Evolutionary conservation across 2,888 invertebrate species (phyloP).

Genomic region (Melikaiella ostensackeni): DNA sequence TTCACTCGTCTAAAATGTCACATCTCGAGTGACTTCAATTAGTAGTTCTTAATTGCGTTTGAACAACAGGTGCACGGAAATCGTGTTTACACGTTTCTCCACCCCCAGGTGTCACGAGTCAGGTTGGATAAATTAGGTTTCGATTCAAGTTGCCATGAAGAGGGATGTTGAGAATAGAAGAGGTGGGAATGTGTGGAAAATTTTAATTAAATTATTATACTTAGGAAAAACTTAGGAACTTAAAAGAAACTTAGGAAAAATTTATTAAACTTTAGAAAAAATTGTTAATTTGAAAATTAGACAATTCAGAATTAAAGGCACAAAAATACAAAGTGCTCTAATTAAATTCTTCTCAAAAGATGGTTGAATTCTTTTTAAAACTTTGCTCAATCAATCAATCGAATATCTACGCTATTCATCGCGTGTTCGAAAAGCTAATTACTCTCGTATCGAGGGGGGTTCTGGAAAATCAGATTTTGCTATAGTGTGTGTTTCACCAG

Average conservation of each 20-base stretch:
- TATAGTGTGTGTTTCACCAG: not conserved
- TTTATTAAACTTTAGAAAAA: too few relatives aligned
- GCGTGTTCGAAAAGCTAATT: not conserved
- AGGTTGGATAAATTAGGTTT: not conserved
- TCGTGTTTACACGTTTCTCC: not conserved
- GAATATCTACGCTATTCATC: not conserved
- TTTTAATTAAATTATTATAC: too few relatives aligned
- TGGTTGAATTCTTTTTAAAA: not conserved
- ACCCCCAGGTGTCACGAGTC: not conserved
- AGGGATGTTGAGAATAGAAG: slow-evolving; percentile 11
- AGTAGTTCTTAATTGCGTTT: not conserved
- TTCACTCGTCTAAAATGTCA: not conserved
- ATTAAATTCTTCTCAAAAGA: not conserved
- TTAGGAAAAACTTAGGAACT: too few relatives aligned
- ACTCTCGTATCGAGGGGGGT: not conserved
- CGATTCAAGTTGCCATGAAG: slow-evolving; percentile 13
- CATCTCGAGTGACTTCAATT: not conserved
- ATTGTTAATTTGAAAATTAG: not conserved
- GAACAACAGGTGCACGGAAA: slow-evolving; percentile 17
- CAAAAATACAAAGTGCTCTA: too few relatives aligned
- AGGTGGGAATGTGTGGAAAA: not conserved
- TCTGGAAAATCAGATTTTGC: not conserved
- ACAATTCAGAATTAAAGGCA: not conserved
- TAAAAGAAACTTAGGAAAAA: too few relatives aligned
- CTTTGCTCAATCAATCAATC: not conserved